These are phyloP conservation scores for Magallana angulata DNA, from an alignment of 1,140 invertebrate species.

Conservation along the genomic window DNA sequence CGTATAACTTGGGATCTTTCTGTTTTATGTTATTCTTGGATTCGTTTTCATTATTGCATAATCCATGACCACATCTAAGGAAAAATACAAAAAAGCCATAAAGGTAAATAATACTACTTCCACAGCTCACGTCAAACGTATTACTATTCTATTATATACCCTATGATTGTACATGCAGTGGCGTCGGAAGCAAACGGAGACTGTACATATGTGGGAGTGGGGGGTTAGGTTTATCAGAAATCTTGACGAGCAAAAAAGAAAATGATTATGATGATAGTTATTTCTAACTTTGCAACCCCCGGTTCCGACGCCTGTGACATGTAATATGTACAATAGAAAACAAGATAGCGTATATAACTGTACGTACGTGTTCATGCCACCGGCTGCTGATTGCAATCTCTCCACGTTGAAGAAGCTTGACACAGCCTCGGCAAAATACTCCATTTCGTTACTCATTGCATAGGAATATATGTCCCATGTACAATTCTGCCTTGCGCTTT, in stretches of 20 bases:
- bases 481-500: slow-evolving; percentile 48
- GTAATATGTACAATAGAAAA: no score
- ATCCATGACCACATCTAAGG: not conserved
- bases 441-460: slow-evolving; percentile 61
- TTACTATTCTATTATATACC: no score
- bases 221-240: no score
- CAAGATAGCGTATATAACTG: no score
- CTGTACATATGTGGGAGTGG: no score
- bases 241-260: no score
- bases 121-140: not conserved
- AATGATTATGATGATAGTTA: no score
- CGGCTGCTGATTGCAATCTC: slow-evolving; percentile 39
- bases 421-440: slow-evolving; percentile 65
- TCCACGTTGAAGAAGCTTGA: slow-evolving; percentile 57
- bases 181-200: no score
- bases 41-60: not conserved
- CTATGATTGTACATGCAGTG: no score
- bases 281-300: no score
- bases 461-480: slow-evolving; percentile 60
- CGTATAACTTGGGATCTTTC: not conserved
- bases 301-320: no score
- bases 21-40: not conserved
- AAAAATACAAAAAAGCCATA: not conserved
- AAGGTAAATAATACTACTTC: not conserved
- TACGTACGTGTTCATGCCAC: slow-evolving; percentile 57